Evolutionary conservation across 35 echinoderm and acorn worm species (phyloP), one percentile per base, ranked within the genome.

Genomic region (Apostichopus japonicus): DNA sequence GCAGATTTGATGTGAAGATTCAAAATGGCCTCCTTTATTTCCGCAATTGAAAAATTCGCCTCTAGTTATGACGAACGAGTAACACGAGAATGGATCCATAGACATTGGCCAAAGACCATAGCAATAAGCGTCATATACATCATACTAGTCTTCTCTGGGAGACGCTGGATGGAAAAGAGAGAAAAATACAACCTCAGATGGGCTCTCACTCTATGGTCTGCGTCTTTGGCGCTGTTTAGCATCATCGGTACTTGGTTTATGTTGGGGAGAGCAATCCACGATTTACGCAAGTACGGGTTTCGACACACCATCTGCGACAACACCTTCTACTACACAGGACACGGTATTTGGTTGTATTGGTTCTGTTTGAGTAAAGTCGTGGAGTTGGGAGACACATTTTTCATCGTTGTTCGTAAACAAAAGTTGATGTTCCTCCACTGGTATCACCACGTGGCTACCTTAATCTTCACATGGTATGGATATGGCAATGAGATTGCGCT

Each of bases 371-470:
- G 90, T 5, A 98, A 98, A 86, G 86, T 98, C 4, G 53, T 92
- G 1, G 96, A 98, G 44, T 78, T 98, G 58, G 94, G 93, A 3
- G 96, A 98, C 56, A 98, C 96, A 0, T 22, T 98, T 25, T 98
- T 98, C 77, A 95, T 98, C 56, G 90, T 98, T 17, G 87, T 92
- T 4, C 93, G 96, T 5, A 98, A 98, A 53, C 93, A 95, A 58
- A 93, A 95, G 87, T 75, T 98, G 13, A 95, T 93, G 6, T 98
- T 98, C 62, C 58, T 96, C 1, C 95, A 96, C 79, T 96, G 93
- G 93, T 96, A 96, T 77, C 95, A 96, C 55, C 95, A 96, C 77
- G 54, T 88, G 5, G 62, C 93, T 6, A 88, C 86, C 0, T 51
- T 96, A 2, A 24, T 93, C 9, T 96, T 92, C 54, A 79, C 83